Conservation (phyloP, 2,888 invertebrate species). For the Argyresthia goedartella region DNA sequence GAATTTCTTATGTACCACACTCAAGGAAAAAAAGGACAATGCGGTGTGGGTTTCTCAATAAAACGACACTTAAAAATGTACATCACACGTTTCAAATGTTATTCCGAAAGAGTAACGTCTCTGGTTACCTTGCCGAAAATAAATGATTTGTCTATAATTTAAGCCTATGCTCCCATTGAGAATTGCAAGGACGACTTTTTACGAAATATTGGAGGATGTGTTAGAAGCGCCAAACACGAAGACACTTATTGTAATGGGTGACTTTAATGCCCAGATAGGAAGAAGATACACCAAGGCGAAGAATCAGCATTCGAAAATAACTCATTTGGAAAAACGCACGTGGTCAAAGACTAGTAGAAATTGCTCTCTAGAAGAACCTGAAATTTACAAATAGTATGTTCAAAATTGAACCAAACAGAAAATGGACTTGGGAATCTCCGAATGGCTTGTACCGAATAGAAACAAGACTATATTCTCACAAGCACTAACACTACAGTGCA, state of each 20-base stretch:
- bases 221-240: neutral
- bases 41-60: neutral
- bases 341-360: constrained; percentile 12
- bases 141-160: neutral
- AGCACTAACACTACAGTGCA: constrained; percentile 8
- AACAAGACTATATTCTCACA: constrained; percentile 13
- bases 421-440: too few species aligned
- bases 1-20: neutral
- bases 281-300: constrained; percentile 8
- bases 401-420: constrained; percentile 9
- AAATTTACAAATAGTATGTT: constrained; percentile 11
- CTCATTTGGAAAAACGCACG: constrained; percentile 11
- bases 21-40: too few species aligned
- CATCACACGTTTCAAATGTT: neutral
- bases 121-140: neutral
- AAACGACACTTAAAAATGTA: neutral
- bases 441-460: constrained; percentile 12
- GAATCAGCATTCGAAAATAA: constrained; percentile 11
- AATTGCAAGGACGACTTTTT: neutral
- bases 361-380: constrained; percentile 10
- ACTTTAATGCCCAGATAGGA: constrained; percentile 13
- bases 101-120: too few species aligned
- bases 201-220: neutral
- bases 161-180: neutral
- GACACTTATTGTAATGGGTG: constrained; percentile 11